Base-by-base conservation (phyloP, 2,113 vertebrate species). In the Nerophis ophidion region DNA sequence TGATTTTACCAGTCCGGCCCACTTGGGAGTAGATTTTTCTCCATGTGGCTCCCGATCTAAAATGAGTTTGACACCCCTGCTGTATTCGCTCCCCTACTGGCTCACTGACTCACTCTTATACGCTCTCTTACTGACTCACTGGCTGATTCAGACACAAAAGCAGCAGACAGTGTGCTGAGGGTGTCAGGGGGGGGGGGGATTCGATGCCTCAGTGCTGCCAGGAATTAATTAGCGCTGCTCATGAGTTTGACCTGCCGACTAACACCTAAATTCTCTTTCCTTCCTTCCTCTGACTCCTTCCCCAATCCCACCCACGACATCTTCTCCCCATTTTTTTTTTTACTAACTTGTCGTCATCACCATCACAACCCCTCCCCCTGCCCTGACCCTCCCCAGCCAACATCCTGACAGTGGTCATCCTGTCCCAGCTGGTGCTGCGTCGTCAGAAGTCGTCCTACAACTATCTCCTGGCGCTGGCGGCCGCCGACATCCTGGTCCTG, bases 381-480 rank as follows among this genome's bases (percentile, higher is more conserved):
- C 26, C 15, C 9, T 14, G 17, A 60, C 36, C 35, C 16, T 19
- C 78, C 63, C 68, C 84, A 99, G 96, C 96, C 54, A 98, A 99
- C 81, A 95, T 96, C 87, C 78, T 99, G 82, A 98, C 96, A 0
- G 95, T 98, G 74, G 92, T 99, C 85, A 95, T 97, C 86, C 91
- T 99, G 26, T 97, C 95, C 36, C 96, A 95, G 88, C 88, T 99
- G 17, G 95, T 98, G 79, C 91, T 95, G 58, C 92, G 95, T 63
- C 89, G 95, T 60, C 96, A 99, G 88, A 99, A 99, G 83, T 99
- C 96, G 60, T 99, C 95, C 66, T 99, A 99, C 70, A 99, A 96
- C 83, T 99, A 99, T 68, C 95, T 99, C 36, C 75, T 99, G 84
- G 96, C 95, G 4, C 90, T 99, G n/a, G 95, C 96, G 0, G 93